Evolutionary conservation across 2,113 vertebrate genomes (phyloP), one percentile per base, ranked within the genome.

Genomic region (Stigmatopora nigra): DNA sequence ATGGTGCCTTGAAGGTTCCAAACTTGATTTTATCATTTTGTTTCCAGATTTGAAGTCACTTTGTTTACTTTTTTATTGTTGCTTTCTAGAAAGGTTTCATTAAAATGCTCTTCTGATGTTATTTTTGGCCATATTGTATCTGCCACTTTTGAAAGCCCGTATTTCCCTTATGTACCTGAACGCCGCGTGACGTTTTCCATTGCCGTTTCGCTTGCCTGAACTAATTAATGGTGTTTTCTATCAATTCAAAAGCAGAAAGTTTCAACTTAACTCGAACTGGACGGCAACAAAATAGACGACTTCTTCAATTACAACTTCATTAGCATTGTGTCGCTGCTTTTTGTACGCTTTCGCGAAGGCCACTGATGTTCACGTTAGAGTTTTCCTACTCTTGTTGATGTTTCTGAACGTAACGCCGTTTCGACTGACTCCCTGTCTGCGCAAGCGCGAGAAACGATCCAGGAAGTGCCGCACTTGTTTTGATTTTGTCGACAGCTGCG

Each of bases 381-480:
- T 12, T 55, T 56, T 70, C 60, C 7, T n/a, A 68, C 16, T 48
- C n/a, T n/a, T 4, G 17, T 0, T 72, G 68, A 76, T 80, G 41
- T 16, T 3, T 17, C 0, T 74, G 75, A 81, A 84, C 5, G 57
- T 73, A 69, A 1, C 68, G 5, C 1, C 19, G 0, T 9, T 4
- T 44, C 0, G 4, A 0, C 17, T 0, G 5, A 0, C 11, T 10
- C 3, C 13, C 62, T 51, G 38, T 52, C 46, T 80, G 73, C 83
- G 83, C 1, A 56, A 80, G 85, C 70, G 82, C 77, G 2, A 12
- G 1, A 0, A n/a, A 10, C 38, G 58, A 56, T 16, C 44, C 80
- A 77, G 81, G 82, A 84, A 87, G 17, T 13, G 22, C 25, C 14
- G 5, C 16, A 38, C 13, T 77, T 83, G 72, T 86, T 79, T 81